Evolutionary conservation across 2,797 vertebrate genomes (phyloP).

Genomic region (Pogoniulus pusillus): DNA sequence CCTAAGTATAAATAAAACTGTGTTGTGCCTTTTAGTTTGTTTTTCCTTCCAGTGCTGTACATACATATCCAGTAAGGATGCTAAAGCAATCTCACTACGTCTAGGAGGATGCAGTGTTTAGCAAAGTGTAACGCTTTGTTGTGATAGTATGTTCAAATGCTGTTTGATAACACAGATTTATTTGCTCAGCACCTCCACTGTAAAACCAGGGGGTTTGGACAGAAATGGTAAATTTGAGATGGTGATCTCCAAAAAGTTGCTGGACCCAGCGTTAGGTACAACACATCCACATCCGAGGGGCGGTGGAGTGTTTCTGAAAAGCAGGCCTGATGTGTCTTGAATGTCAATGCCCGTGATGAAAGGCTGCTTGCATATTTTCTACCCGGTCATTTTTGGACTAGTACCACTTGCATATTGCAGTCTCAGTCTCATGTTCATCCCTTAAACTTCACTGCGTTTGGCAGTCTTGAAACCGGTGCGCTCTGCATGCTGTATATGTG

Average conservation of each 20-base stretch:
- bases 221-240: background rate
- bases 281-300: background rate
- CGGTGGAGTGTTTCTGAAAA: background rate
- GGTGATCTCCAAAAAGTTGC: background rate
- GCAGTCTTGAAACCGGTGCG: background rate
- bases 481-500: background rate
- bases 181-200: background rate
- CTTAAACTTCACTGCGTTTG: background rate
- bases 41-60: background rate
- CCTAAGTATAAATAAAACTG: background rate
- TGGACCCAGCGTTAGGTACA: rapidly evolving
- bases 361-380: background rate
- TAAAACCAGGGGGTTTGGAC: background rate
- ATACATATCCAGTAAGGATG: background rate
- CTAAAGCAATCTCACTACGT: background rate
- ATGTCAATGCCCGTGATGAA: background rate
- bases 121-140: background rate
- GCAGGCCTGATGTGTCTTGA: background rate
- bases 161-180: background rate
- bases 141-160: background rate
- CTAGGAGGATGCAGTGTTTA: background rate
- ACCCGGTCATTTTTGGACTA: rapidly evolving
- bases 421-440: background rate
- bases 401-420: background rate
- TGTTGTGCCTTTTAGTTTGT: background rate